phyloP scores from a whole-genome alignment of 2,113 vertebrate species.

The Paramisgurnus dabryanus region DNA sequence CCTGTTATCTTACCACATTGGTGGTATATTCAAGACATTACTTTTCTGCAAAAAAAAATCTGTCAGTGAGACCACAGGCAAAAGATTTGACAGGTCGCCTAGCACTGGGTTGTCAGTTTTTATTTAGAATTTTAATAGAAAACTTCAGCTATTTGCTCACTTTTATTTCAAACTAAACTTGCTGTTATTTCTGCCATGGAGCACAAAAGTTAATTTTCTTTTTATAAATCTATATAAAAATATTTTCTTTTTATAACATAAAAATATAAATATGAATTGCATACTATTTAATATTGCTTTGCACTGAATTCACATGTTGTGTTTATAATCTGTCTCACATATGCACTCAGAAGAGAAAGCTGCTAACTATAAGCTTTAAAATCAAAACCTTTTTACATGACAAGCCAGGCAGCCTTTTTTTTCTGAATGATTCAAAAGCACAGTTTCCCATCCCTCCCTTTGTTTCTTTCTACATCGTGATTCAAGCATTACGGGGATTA shows the following conservation, averaged over 20 bases:
- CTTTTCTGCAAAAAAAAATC: slow-evolving; percentile 15
- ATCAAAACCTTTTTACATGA: slow-evolving; percentile 29
- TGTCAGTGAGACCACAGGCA: slow-evolving; percentile 7
- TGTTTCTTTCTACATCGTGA: slow-evolving; percentile 33
- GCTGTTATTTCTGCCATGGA: too few species aligned
- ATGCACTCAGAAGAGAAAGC: neutral
- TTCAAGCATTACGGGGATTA: slow-evolving; percentile 41
- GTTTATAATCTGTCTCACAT: slow-evolving; percentile 2
- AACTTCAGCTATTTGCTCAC: too few species aligned
- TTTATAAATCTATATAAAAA: too few species aligned
- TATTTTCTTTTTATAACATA: too few species aligned
- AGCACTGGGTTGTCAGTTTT: neutral
- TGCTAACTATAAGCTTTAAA: slow-evolving; percentile 12
- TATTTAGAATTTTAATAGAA: too few species aligned
- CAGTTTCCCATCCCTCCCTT: neutral
- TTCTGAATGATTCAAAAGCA: slow-evolving; percentile 32
- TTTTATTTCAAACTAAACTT: too few species aligned
- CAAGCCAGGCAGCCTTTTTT: neutral
- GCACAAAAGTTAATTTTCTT: too few species aligned
- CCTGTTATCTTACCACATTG: neutral
- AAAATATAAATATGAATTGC: too few species aligned
- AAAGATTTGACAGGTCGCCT: neutral
- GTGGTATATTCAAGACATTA: slow-evolving; percentile 20
- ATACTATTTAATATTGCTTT: too few species aligned
- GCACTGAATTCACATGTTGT: neutral